phyloP scores from a whole-genome alignment of 2,797 vertebrate genomes.

The Phrynocephalus guinanensis region DNA sequence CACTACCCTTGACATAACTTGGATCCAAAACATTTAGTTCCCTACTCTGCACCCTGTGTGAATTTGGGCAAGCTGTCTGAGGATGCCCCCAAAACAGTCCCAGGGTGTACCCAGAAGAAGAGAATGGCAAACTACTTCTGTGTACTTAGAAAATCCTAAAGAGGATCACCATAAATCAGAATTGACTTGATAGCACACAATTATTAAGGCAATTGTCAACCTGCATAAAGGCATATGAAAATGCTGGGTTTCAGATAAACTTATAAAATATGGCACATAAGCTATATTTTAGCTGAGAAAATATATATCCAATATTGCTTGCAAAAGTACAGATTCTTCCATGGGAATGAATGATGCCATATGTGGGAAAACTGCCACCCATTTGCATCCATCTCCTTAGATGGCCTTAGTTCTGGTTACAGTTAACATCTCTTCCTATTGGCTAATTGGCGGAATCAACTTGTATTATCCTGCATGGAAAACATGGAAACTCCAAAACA shows the following conservation, averaged over 20 bases:
- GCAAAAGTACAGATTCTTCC: slow-evolving; percentile 6
- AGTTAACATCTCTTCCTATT: slow-evolving; percentile 12
- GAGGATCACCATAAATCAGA: too few species aligned
- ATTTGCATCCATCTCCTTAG: background rate
- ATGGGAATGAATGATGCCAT: background rate
- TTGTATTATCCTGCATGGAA: slow-evolving; percentile 32
- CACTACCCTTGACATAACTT: too few species aligned
- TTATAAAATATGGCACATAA: background rate
- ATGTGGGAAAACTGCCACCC: background rate
- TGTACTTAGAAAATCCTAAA: too few species aligned
- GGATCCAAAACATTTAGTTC: too few species aligned
- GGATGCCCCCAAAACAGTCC: too few species aligned
- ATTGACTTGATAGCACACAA: too few species aligned
- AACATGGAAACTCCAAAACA: slow-evolving; percentile 29
- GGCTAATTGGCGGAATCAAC: background rate
- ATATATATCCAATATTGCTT: slow-evolving; percentile 16
- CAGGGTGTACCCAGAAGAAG: too few species aligned
- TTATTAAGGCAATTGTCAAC: background rate
- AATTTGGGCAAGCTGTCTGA: too few species aligned
- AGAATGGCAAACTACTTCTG: too few species aligned
- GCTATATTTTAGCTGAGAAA: background rate
- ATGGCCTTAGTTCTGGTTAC: slow-evolving; percentile 3
- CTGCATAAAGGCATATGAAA: background rate
- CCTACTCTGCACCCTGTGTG: too few species aligned
- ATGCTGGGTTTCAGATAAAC: background rate